Evolutionary conservation across 2,113 vertebrate genomes (phyloP), one percentile per base, ranked within the genome.

Genomic region (Dicaeum eximium): DNA sequence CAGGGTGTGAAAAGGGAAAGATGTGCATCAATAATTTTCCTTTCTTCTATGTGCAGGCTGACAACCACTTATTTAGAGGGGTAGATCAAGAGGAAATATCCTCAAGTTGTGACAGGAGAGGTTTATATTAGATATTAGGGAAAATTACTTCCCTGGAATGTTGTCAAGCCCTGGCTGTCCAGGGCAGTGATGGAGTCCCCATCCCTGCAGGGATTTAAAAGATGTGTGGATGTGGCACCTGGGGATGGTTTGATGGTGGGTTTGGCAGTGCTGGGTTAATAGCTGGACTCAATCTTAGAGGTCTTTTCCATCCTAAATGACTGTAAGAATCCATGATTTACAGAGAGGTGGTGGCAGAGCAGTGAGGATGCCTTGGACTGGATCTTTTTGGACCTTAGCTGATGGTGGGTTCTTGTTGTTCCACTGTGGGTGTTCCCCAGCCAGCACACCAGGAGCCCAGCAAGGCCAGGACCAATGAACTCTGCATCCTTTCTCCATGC

Each of bases 381-480:
- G 24, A 50, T 84, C 9, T 25, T 40, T 66, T 30, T 45, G 21
- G 14, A 23, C 18, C 13, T 3, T 28, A 10, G 35, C 8, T 2
- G 3, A 3, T 3, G 5, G 40, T 7, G 24, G 3, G 9, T 31
- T 88, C 19, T 44, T 13, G 4, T 6, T 47, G 8, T 21, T 56
- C 11, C 11, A 10, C 1, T 7, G 6, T 16, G 5, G 35, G 6
- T 8, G 7, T 20, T 45, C 14, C 20, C 5, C 4, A 28, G 7
- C 11, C 14, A 74, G 19, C 3, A 33, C 9, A 28, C 12, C 33
- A 25, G 45, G 6, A 87, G 9, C 6, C 27, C 72, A 22, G 7
- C 8, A 16, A 1, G 2, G 6, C 9, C 44, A 56, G 4, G 3
- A 14, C 1, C 3, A 51, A 50, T 7, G 13, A 53, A 15, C 2